Conservation (phyloP, 1,140 invertebrate genomes). For the Drosophila orena region DNA sequence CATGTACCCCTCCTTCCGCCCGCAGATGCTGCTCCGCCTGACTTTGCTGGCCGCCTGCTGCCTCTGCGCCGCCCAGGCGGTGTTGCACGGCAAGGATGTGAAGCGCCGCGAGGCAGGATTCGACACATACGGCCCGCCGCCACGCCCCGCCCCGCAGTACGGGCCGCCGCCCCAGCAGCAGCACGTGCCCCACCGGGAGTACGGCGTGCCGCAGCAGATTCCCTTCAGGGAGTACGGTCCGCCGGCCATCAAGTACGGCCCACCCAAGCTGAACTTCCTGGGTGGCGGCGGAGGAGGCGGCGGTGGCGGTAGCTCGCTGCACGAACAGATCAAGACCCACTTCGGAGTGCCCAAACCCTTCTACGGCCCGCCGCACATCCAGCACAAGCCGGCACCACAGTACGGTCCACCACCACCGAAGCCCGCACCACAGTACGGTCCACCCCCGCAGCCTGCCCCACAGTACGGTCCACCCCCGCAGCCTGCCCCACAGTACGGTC, state of each 20-base stretch:
- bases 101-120: slow-evolving; percentile 63
- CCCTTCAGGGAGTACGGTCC: slow-evolving; percentile 79
- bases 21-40: slow-evolving; percentile 58
- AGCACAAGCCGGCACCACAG: slow-evolving; percentile 67
- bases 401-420: slow-evolving; percentile 74
- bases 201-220: slow-evolving; percentile 79
- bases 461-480: too few species aligned
- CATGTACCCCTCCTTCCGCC: not conserved
- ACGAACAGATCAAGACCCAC: slow-evolving; percentile 80
- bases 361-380: slow-evolving; percentile 85
- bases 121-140: slow-evolving; percentile 63
- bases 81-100: slow-evolving; percentile 60
- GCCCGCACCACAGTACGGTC: slow-evolving; percentile 73
- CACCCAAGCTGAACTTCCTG: slow-evolving; percentile 73
- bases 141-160: slow-evolving; percentile 81
- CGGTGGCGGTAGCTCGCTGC: slow-evolving; percentile 53
- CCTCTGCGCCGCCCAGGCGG: slow-evolving; percentile 56
- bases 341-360: slow-evolving; percentile 84
- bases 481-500: slow-evolving; percentile 72
- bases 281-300: slow-evolving; percentile 75
- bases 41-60: slow-evolving; percentile 42
- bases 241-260: slow-evolving; percentile 74
- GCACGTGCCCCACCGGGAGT: slow-evolving; percentile 82
- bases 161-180: slow-evolving; percentile 84
- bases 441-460: too few species aligned